Base-by-base conservation (phyloP, 2,888 invertebrate genomes). In the Eupithecia vulgata region DNA sequence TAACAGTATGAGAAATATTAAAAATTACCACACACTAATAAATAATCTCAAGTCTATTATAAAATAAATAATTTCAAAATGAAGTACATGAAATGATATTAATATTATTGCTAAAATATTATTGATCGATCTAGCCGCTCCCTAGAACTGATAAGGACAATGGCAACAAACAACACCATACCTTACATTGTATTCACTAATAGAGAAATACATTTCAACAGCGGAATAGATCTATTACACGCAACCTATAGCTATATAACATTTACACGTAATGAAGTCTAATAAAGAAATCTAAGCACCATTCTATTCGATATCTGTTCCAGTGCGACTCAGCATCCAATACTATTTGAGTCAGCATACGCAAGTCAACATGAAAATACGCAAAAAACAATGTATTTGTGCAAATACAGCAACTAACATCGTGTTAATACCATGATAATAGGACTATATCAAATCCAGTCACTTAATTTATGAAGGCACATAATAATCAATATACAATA, bases 281-380 rank as follows among this genome's bases (percentile, higher is more conserved):
- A 84, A 83, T 81, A 92, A 91, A 87, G 85, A 91, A 92, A 91
- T 91, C 85, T 93, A 94, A 94, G 94, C 94, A 94, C 94, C 94
- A 93, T 93, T 94, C 92, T 94, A 94, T 94, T 94, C 94, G 93
- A 93, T 94, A 87, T 90, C 90, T 88, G 91, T 91, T 91, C 89
- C 87, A 80, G 83, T 83, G 88, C 90, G 92, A 94, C 92, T 92
- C 91, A 93, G 90, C 90, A 86, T 88, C 90, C 88, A 91, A 92
- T 92, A 93, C 91, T 91, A 86, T 88, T 84, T 85, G 90, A 91
- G 92, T 91, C 88, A 89, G 85, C 87, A 86, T 90, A 87, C 87
- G 85, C 88, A 89, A 89, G 89, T 85, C 83, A 84, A 82, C 83
- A 89, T 85, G 81, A 86, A 86, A 87, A 85, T 86, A 81, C 84